phyloP scores from a whole-genome alignment of 2,113 vertebrate species.

The Varanus salvator region DNA sequence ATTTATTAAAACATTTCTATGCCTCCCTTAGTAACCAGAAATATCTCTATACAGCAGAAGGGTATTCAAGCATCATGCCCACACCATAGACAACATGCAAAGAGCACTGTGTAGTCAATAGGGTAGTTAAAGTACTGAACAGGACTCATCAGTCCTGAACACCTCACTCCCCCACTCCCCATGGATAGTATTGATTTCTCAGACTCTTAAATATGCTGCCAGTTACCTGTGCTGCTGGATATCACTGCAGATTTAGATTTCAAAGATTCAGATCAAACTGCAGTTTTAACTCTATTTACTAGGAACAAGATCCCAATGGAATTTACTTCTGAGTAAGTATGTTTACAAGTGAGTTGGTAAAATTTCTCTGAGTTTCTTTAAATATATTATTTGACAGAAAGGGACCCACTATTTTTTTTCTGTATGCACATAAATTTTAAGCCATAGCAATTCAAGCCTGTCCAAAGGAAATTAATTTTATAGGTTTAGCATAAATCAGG shows the following conservation, averaged over 20 bases:
- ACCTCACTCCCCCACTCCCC: too few relatives aligned
- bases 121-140: background rate
- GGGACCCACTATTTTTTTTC: background rate
- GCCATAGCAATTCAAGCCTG: background rate
- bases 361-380: background rate
- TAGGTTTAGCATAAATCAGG: background rate
- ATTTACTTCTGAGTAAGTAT: slow-evolving; percentile 1
- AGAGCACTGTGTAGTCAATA: background rate
- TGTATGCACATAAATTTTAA: background rate
- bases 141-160: background rate
- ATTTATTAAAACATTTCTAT: too few relatives aligned
- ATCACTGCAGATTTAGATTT: background rate
- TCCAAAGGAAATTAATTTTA: background rate
- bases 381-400: background rate
- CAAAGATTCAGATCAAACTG: background rate
- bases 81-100: background rate
- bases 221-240: background rate
- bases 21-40: background rate
- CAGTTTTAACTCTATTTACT: background rate
- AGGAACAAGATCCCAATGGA: background rate
- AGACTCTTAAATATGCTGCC: background rate
- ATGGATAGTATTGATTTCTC: background rate
- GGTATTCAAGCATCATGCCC: background rate
- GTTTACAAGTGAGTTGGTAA: background rate
- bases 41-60: background rate